Conservation (phyloP, 2,888 invertebrate species). For the Prostheceraeus crozeri region DNA sequence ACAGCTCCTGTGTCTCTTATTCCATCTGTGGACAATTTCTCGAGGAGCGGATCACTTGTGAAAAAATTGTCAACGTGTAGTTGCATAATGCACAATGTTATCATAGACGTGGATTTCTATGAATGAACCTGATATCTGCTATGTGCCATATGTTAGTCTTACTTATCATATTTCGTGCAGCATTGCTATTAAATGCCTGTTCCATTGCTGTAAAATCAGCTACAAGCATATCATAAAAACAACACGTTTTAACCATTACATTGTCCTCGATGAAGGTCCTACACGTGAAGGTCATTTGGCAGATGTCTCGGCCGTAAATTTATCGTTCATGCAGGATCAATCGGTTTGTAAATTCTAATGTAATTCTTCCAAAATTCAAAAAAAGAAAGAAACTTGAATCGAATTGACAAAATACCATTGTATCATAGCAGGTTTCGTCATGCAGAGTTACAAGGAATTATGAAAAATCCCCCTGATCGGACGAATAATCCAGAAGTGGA, state of each 20-base stretch:
- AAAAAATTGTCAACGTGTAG: constrained; percentile 12
- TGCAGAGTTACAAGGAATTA: neutral
- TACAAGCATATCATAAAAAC: constrained; percentile 1
- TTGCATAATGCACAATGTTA: too few species aligned
- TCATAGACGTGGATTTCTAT: too few species aligned
- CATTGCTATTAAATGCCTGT: too few species aligned
- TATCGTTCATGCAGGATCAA: too few species aligned
- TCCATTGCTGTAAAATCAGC: too few species aligned
- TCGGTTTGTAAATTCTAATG: too few species aligned
- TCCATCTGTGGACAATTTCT: neutral
- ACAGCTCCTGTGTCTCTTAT: constrained; percentile 4
- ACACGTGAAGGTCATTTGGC: constrained; percentile 10
- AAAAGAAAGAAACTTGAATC: neutral
- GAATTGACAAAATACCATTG: constrained; percentile 8
- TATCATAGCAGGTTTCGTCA: neutral
- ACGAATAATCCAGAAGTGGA: constrained; percentile 17
- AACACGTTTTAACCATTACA: neutral
- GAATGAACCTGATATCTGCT: too few species aligned
- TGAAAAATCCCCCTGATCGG: constrained; percentile 1
- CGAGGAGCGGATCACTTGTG: neutral
- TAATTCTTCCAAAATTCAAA: neutral
- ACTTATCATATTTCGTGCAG: too few species aligned
- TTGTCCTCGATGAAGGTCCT: neutral
- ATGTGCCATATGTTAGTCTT: too few species aligned
- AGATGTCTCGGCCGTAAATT: too few species aligned